phyloP scores from a whole-genome alignment of 2,797 vertebrate species.

The Hyperoplus immaculatus region DNA sequence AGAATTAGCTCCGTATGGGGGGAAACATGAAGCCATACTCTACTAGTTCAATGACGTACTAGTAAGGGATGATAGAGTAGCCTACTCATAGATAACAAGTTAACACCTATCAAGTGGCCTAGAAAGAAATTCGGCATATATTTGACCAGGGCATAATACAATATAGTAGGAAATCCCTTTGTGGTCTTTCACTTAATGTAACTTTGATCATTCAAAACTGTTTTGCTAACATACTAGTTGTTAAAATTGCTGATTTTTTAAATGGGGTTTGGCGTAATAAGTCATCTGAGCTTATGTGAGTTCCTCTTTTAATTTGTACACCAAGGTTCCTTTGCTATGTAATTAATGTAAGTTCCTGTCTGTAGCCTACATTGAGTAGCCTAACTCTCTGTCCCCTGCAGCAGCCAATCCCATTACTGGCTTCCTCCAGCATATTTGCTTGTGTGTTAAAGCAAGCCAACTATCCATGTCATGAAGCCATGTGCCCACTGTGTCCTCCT shows the following conservation, averaged over 20 bases:
- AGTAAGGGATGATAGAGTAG: too few species aligned
- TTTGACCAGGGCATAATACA: background rate
- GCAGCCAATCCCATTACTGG: constrained; percentile 31
- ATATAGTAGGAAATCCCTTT: too few species aligned
- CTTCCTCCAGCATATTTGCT: background rate
- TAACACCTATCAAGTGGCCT: accelerated
- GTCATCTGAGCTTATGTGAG: background rate
- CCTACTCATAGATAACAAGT: accelerated
- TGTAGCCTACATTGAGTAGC: background rate
- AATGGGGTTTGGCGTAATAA: background rate
- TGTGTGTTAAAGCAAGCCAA: background rate
- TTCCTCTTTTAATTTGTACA: too few species aligned
- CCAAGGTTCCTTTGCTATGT: background rate
- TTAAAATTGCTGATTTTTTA: background rate
- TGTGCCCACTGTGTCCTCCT: background rate
- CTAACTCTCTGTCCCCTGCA: background rate
- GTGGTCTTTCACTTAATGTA: background rate
- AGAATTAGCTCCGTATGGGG: background rate
- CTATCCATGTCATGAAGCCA: background rate
- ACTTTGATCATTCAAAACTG: background rate
- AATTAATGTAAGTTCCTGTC: background rate
- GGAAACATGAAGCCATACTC: background rate
- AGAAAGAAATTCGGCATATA: background rate
- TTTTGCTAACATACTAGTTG: background rate
- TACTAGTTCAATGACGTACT: background rate